These are phyloP conservation scores for Oligia fasciuncula DNA, from an alignment of 2,888 invertebrate species.

Conservation along the genomic window DNA sequence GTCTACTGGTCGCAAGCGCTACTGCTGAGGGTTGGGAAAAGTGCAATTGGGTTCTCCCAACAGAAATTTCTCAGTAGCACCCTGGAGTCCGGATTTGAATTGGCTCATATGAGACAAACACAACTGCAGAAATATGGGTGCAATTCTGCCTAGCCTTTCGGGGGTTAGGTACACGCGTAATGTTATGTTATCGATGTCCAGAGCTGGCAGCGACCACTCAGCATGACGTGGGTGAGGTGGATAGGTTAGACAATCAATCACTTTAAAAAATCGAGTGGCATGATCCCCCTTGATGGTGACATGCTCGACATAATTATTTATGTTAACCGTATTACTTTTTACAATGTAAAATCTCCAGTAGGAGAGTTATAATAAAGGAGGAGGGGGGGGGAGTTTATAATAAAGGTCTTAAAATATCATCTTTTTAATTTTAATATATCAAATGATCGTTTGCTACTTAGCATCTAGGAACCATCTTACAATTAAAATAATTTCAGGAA, in stretches of 20 bases:
- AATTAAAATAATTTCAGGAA: conserved; percentile 15
- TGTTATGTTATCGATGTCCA: not conserved
- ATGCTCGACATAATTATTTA: not conserved
- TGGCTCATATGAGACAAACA: not conserved
- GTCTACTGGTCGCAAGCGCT: not conserved
- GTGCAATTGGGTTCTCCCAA: not conserved
- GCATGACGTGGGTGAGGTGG: too few species aligned
- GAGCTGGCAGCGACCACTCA: too few species aligned
- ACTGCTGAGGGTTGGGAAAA: not conserved
- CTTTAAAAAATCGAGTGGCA: too few species aligned
- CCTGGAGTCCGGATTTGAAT: not conserved
- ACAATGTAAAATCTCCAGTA: not conserved
- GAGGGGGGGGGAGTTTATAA: too few species aligned
- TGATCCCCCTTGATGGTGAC: not conserved
- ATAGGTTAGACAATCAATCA: too few species aligned
- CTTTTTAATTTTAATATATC: not conserved
- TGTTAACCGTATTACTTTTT: not conserved
- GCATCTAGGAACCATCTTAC: not conserved
- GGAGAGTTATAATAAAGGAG: too few species aligned
- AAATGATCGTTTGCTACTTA: not conserved
- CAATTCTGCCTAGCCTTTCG: not conserved
- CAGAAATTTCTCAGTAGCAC: not conserved
- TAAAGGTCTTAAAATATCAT: not conserved
- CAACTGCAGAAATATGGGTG: not conserved
- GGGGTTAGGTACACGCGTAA: not conserved